Base-by-base conservation (phyloP, 2,797 vertebrate species). In the Trachurus trachurus region DNA sequence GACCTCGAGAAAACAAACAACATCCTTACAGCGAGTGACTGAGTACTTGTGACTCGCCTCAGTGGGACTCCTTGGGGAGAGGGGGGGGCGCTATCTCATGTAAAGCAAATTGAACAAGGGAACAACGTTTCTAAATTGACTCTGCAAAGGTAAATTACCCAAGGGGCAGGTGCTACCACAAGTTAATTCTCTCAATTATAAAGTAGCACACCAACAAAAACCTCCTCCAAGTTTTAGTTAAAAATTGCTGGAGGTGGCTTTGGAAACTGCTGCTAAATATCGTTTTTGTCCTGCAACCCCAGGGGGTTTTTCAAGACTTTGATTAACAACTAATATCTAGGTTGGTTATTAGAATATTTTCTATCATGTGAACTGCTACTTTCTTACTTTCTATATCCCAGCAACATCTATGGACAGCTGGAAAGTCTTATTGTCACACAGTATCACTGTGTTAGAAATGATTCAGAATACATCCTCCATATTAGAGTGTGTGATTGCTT, bases 21-120 rank as follows among this genome's bases (percentile, higher is more conserved):
- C 44, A 29, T 76, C 66, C 71, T 76, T n/a, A 64, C 71, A 53
- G 81, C 2, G 12, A 49, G 44, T 66, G 73, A 81, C 74, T 63
- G 84, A 79, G 60, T 26, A 15, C 66, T 72, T 68, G 74, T 70
- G 78, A 86, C 68, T 56, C 49, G 80, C 68, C 60, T 68, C 53
- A 61, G 49, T 15, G 56, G 57, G 61, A 61, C 37, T 84, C 87
- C 82, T 81, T 5, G 6, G 82, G 80, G 81, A 78, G n/a, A n/a
- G n/a, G 50, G 50, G 17, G 31, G 70, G 76, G 87, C 78, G 76
- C 71, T 76, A 76, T 83, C 81, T 66, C 45, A 54, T 87, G 74
- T 84, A 72, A 81, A 82, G 76, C 59, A 89, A 88, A 90, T 85
- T 72, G 72, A 84, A 88, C 76, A 83, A 79, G 65, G 67, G 44